phyloP scores from a whole-genome alignment of 2,113 vertebrate genomes.

The Caracal caracal region DNA sequence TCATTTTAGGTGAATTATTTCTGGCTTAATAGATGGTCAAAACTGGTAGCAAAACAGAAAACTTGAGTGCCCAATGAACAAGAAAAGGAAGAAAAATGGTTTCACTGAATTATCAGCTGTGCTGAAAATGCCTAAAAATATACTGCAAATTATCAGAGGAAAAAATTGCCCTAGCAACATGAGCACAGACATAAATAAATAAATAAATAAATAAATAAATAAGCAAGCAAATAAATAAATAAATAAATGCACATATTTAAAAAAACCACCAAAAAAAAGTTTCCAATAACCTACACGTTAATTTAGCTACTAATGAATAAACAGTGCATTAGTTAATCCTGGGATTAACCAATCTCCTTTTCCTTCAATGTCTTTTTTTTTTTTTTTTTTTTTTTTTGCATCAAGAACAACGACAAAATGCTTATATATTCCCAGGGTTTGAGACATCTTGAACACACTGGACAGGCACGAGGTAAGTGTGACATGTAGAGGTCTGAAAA shows the following conservation, averaged over 20 bases:
- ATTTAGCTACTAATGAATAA: not conserved
- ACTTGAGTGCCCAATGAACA: not conserved
- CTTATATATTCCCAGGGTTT: not conserved
- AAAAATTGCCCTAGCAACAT: not conserved
- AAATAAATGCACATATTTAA: too few relatives aligned
- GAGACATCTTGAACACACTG: not conserved
- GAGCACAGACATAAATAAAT: too few relatives aligned
- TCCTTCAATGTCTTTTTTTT: not conserved
- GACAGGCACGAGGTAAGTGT: not conserved
- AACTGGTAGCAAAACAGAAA: slow-evolving; percentile 37
- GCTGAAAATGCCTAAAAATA: slow-evolving; percentile 20
- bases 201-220: too few relatives aligned
- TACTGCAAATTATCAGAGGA: not conserved
- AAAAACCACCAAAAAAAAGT: not conserved
- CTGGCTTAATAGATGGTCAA: not conserved
- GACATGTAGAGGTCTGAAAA: not conserved
- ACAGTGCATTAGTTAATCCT: not conserved
- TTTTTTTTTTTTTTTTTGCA: not conserved
- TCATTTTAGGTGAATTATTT: not conserved
- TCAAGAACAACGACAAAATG: not conserved
- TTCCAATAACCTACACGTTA: not conserved
- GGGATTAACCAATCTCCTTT: not conserved
- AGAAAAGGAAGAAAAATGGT: not conserved
- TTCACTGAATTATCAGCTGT: not conserved
- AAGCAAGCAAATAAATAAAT: too few relatives aligned